Percentiles rank a stretch among this genome's conserved stretches.
Evolutionary conservation across 1,140 invertebrate genomes (phyloP).

Genomic region (Drosophila busckii): DNA sequence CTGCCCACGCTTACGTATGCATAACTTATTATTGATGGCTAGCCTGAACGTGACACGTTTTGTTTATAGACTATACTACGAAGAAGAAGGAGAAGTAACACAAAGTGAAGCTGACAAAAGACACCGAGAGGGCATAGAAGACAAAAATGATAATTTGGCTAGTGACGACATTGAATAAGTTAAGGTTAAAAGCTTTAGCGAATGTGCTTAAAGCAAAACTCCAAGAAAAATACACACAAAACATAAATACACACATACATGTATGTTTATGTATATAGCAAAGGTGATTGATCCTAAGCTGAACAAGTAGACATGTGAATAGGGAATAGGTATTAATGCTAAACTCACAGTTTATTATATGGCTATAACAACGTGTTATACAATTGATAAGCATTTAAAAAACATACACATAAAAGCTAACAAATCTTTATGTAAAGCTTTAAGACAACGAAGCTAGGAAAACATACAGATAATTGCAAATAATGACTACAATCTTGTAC

Average conservation of each 20-base stretch:
- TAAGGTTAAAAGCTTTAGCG: constrained; percentile 53
- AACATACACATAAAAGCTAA: constrained; percentile 42
- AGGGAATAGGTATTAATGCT: constrained; percentile 32
- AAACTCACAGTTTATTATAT: too few relatives aligned
- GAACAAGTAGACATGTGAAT: constrained; percentile 23
- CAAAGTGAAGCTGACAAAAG: background rate
- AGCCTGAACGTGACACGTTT: constrained; percentile 64
- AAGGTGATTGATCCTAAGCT: constrained; percentile 70
- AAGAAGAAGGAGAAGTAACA: background rate
- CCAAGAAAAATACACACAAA: constrained; percentile 46
- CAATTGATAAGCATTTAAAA: constrained; percentile 41
- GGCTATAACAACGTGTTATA: constrained; percentile 8
- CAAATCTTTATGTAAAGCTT: too few relatives aligned
- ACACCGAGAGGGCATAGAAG: background rate
- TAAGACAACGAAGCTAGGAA: constrained; percentile 55
- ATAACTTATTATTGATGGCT: constrained; percentile 18
- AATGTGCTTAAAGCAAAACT: constrained; percentile 37
- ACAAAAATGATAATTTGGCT: constrained; percentile 15
- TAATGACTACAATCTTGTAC: constrained; percentile 65
- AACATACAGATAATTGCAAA: constrained; percentile 73
- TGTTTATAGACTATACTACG: constrained; percentile 43
- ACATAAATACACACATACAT: background rate
- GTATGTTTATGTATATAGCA: constrained; percentile 6
- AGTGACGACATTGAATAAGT: constrained; percentile 57
- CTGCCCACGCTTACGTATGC: constrained; percentile 35